phyloP scores from a whole-genome alignment of 2,888 invertebrate species.

The Meghimatium bilineatum region DNA sequence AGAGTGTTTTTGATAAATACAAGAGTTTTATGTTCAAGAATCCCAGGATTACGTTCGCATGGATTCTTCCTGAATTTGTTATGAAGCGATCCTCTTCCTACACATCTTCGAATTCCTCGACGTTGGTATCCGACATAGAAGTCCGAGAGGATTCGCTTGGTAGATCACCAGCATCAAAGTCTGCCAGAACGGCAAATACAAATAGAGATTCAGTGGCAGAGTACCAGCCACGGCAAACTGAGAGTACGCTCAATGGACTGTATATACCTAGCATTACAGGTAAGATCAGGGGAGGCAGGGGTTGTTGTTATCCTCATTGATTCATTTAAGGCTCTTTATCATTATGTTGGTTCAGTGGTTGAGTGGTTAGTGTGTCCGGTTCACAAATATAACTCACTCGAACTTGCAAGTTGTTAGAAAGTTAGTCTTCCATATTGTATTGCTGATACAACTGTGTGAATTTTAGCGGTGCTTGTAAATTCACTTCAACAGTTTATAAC shows the following conservation, averaged over 20 bases:
- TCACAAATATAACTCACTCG: too few relatives aligned
- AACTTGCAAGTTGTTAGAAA: too few relatives aligned
- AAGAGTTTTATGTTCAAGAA: neutral
- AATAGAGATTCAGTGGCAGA: constrained; percentile 53
- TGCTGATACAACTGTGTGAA: too few relatives aligned
- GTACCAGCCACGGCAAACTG: constrained; percentile 54
- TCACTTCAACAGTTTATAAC: too few relatives aligned
- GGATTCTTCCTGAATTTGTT: neutral
- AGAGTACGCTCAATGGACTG: constrained; percentile 58
- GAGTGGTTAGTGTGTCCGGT: too few relatives aligned
- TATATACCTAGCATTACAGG: constrained; percentile 62
- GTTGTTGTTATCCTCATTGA: too few relatives aligned
- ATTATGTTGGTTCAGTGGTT: too few relatives aligned
- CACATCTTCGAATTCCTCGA: neutral
- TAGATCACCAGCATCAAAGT: neutral
- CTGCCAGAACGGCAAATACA: constrained; percentile 48
- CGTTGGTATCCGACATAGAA: neutral
- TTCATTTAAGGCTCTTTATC: too few relatives aligned
- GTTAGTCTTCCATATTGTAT: too few relatives aligned
- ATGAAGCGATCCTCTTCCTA: constrained; percentile 20
- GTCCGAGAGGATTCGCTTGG: neutral
- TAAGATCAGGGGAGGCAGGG: too few relatives aligned
- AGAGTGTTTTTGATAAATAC: neutral
- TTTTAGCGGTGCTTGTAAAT: too few relatives aligned
- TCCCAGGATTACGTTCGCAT: neutral